Base-by-base conservation (phyloP, 2,113 vertebrate species). In the Blennius ocellaris region DNA sequence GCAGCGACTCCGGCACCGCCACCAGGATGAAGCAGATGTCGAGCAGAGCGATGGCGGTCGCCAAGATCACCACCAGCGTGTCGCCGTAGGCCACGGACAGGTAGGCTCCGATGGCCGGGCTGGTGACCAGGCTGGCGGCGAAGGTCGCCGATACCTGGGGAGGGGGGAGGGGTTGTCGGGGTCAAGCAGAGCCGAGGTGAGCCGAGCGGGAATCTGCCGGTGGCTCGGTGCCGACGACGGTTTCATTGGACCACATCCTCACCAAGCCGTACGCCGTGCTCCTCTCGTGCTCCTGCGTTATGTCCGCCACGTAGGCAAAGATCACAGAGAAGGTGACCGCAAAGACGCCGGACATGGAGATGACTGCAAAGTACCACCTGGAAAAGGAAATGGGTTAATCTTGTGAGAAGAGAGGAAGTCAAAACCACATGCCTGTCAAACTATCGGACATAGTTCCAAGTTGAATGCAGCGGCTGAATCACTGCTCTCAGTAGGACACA, bases 301-400 rank as follows among this genome's bases (percentile, higher is more conserved):
- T 96, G 78, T 97, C 96, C 0, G 96, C 96, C 80, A 96, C 96
- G 0, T 97, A 97, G 21, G 96, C 96, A 89, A 97, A 97, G 65
- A 97, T 96, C 69, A 96, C 96, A 0, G 96, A 97, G 61, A 97
- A 97, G 11, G 96, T 97, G 84, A 97, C 96, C 12, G 96, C 96
- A 74, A 97, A 97, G 58, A 97, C 96, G 6, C 96, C 96, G 0
- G 96, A 97, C 95, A 97, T 95, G 56, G 96, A 97, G 89, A 97
- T 97, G 67, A 97, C 96, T 0, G 96, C 96, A 91, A 97, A 97
- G 81, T 97, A 97, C 96, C 96, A 97, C 96, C 96, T 97, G 88
- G 1, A 83, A 72, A 37, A 44, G 57, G 7, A 49, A 30, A 60
- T 37, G 15, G 6, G 30, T 11, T 59, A 7, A 6, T 12, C 11